Base-by-base conservation (phyloP, 2,797 vertebrate genomes). In the Manis pentadactyla region DNA sequence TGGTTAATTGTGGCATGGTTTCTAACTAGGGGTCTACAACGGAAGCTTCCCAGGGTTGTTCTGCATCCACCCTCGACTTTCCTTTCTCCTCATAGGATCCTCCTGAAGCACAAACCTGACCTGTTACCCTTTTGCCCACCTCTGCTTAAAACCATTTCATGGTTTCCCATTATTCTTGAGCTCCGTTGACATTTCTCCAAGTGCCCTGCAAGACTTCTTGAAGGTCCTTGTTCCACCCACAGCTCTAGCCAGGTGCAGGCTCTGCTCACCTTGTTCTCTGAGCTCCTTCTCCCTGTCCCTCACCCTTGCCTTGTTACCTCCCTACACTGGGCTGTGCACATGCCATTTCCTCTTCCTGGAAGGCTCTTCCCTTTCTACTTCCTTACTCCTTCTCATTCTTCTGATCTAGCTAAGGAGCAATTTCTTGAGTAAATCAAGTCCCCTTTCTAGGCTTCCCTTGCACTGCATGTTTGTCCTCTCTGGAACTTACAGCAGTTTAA, bases 381-480 rank as follows among this genome's bases (percentile, higher is more conserved):
- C 29, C 10, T 18, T 23, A 18, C 3, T 49, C 11, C 46, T 71
- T 39, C 18, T 75, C 23, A n/a, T 71, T 42, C 21, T 81, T 87
- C 11, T 10, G 4, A 2, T 90, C 34, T 87, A 34, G 29, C 49
- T 71, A 42, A 46, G 14, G 18, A 86, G 64, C 39, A 27, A 69
- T 39, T 94, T 53, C 78, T 37, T n/a, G 46, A 39, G 31, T 34
- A 27, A 53, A 63, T 78, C 57, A 68, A 27, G 19, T 31, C 34
- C 55, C 42, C 63, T 64, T 64, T 46, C 31, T 87, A 49, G 55
- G 4, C 7, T 59, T 4, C 63, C 57, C 25, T 55, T 9, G 6
- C 49, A n/a, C 75, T n/a, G 0, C 74, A 8, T n/a, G 19, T 19
- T 74, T 93, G 93, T 96, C 42, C 69, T 92, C 46, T 64, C 55